Conservation (phyloP, 2,888 invertebrate species). For the Cenopis cana region DNA sequence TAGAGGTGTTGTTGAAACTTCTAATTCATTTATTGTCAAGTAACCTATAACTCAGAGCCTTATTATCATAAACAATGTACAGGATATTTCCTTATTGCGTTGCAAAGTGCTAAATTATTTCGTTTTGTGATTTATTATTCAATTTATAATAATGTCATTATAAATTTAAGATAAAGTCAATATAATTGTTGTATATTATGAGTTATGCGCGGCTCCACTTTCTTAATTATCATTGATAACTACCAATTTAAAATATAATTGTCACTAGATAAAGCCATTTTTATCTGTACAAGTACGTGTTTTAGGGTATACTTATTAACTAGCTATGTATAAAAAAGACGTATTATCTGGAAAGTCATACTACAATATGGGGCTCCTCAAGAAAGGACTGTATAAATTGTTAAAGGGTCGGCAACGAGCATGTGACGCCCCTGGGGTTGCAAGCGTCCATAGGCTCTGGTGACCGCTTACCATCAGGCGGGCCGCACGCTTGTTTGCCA, state of each 20-base stretch:
- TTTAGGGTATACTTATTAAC: background rate
- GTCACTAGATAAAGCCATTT: background rate
- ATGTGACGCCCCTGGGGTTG: no score
- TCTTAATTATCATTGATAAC: background rate
- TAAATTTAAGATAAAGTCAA: constrained; percentile 41
- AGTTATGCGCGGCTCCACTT: constrained; percentile 11
- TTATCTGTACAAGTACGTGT: no score
- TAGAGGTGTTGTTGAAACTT: constrained; percentile 50
- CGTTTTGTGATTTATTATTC: constrained; percentile 47
- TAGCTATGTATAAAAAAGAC: background rate
- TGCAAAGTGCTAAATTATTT: constrained; percentile 45
- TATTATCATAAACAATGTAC: constrained; percentile 55
- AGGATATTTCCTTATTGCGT: constrained; percentile 50
- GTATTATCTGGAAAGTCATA: no score
- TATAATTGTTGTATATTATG: constrained; percentile 24
- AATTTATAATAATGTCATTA: constrained; percentile 44
- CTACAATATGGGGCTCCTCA: no score
- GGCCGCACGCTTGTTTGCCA: no score
- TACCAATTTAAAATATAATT: background rate
- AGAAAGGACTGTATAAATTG: no score
- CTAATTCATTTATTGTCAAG: constrained; percentile 54
- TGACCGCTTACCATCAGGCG: no score
- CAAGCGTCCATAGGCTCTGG: no score
- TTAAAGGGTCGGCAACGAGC: no score
- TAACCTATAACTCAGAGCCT: constrained; percentile 55